A percentile compares a stretch with the other conserved stretches of the same genome.
phyloP scores from a whole-genome alignment of 2,888 invertebrate genomes.

The Athalia cordata region DNA sequence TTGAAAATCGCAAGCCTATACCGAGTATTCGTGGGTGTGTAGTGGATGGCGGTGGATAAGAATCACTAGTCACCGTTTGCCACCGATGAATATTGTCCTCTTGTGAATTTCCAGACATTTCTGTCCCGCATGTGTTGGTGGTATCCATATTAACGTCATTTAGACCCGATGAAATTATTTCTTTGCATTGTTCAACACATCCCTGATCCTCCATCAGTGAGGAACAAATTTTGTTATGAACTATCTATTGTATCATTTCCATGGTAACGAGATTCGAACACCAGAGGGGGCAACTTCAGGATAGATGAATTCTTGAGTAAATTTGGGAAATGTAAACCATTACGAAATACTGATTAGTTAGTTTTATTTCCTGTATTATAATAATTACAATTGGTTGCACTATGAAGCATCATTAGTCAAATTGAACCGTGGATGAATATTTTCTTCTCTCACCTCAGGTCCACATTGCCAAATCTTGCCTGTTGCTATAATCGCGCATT shows the following conservation, averaged over 20 bases:
- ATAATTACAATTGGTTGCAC: slow-evolving; percentile 30
- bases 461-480: slow-evolving; percentile 16
- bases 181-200: too few relatives aligned
- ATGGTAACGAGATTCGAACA: too few relatives aligned
- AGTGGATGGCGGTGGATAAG: slow-evolving; percentile 17
- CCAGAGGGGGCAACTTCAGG: too few relatives aligned
- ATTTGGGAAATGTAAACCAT: too few relatives aligned
- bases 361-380: background rate
- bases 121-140: background rate
- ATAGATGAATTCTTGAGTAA: too few relatives aligned
- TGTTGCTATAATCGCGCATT: background rate
- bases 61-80: slow-evolving; percentile 5
- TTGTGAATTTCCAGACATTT: background rate
- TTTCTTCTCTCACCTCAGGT: background rate
- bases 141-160: too few relatives aligned
- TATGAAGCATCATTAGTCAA: background rate
- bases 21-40: background rate
- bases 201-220: too few relatives aligned
- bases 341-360: too few relatives aligned
- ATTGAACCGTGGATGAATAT: background rate
- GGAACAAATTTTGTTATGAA: too few relatives aligned
- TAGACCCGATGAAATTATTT: too few relatives aligned
- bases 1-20: background rate
- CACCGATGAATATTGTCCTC: slow-evolving; percentile 17
- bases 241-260: too few relatives aligned